Evolutionary conservation across 2,113 vertebrate species (phyloP), one percentile per base, ranked within the genome.

Genomic region (Pao palembangensis): DNA sequence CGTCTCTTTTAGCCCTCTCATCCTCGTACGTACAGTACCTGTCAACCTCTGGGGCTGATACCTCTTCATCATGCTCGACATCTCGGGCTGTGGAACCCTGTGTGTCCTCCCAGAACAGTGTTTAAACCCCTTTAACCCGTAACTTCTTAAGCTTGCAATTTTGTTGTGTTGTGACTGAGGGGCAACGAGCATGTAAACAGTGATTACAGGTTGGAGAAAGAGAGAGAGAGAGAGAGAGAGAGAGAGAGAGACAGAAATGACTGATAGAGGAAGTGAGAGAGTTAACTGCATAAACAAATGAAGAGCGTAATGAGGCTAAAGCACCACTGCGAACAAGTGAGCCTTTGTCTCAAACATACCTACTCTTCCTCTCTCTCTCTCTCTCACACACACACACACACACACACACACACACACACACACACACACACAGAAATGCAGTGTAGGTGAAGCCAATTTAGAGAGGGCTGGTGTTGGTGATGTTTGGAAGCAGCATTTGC

Each of bases 301-400:
- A 84, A 71, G 66, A 80, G 74, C 77, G 67, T 86, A 87, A 88
- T 84, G 85, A 87, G 85, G 84, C 89, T 86, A 73, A 89, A 88
- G 76, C 76, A 73, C 79, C 47, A 21, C 76, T 61, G 71, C 58
- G 82, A 87, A 90, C 86, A 90, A 89, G 83, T 53, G 53, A 75
- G 76, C 68, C 80, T 87, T 90, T 90, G 85, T 90, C 85, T 62
- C 60, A 61, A 58, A 70, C 52, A 48, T 85, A 89, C 80, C 81
- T 86, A 65, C 73, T 75, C 68, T 50, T 21, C 38, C 60, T 64
- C 31, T 0, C 63, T 16, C 51, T 53, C 20, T 25, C 10, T 28
- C 64, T 62, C 69, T 64, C 48, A 17, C 47, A 65, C 63, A 52
- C 59, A 46, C 41, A 55, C 52, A 64, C 64, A 64, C 57, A 56